phyloP scores from a whole-genome alignment of 2,888 invertebrate genomes.

The Agriopis aurantiaria region DNA sequence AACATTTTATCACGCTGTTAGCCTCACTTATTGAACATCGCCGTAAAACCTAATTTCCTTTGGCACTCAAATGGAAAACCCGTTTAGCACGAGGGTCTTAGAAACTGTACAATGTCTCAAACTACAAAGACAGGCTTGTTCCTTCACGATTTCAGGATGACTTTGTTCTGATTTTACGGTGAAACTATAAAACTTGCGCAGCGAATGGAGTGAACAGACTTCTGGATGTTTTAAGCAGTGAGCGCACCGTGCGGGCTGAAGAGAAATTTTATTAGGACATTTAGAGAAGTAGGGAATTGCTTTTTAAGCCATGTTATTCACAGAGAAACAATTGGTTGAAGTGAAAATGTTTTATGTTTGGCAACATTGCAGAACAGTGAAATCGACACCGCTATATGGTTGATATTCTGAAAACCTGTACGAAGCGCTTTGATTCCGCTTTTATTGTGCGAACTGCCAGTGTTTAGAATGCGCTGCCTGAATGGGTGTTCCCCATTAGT shows the following conservation, averaged over 20 bases:
- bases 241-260: not conserved
- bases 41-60: conserved; percentile 15
- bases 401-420: no score
- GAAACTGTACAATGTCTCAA: conserved; percentile 11
- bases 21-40: conserved; percentile 10
- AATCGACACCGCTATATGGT: no score
- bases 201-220: conserved; percentile 33
- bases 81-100: conserved; percentile 6
- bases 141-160: conserved; percentile 12
- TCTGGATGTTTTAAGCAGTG: conserved; percentile 17
- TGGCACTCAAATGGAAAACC: conserved; percentile 18
- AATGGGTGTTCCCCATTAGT: no score
- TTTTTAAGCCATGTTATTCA: not conserved
- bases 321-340: no score
- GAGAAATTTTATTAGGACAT: not conserved
- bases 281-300: not conserved
- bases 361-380: no score
- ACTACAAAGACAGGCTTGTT: conserved; percentile 24
- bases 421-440: no score
- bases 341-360: no score
- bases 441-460: no score
- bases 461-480: no score
- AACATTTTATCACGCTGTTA: conserved; percentile 18
- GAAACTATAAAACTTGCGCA: conserved; percentile 37
- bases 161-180: conserved; percentile 35